Base-by-base conservation (phyloP, 64 coral and sea anemone genomes). In the Orbicella faveolata region DNA sequence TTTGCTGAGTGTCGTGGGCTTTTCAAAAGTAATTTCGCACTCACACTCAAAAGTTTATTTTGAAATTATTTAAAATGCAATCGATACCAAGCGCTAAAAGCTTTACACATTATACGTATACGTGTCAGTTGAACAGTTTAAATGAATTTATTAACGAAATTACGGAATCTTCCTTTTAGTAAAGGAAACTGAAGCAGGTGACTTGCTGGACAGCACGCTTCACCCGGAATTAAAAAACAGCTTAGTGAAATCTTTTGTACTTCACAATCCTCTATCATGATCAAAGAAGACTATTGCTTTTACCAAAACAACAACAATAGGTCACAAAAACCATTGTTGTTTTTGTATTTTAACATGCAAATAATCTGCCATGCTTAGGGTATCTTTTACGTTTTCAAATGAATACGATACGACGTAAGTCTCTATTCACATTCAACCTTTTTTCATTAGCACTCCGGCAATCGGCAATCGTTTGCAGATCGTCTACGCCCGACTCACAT, bases 111-210 rank as follows among this genome's bases (percentile, higher is more conserved):
- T 4, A 78, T 14, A 53, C n/a, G 39, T 25, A 20, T 25, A 53
- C n/a, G 39, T 25, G 19, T 20, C 76, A 53, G 20, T 78, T 26
- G 21, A 78, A 19, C 30, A 30, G 30, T 78, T 53, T 36, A 15
- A 74, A 74, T 54, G 20, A 54, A 76, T 51, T 76, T 6, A 44
- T 44, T 76, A 76, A 37, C 21, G 17, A 76, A 39, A 76, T 76
- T 41, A 76, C 4, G 39, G 65, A 36, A 35, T 65, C 34, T 82
- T 82, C 33, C 54, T 34, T 33, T 19, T 33, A 6, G 25, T 15
- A 35, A 74, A 74, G 79, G 16, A 82, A 39, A 81, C 52, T 17
- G 61, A 81, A 21, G 30, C 79, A 81, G 79, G 54, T 81, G 79
- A 13, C 18, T 51, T 19, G 39, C 16, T 76, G 3, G 34, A 41